Conservation (phyloP, 2,888 invertebrate genomes). For the Tryphoninae sp. region DNA sequence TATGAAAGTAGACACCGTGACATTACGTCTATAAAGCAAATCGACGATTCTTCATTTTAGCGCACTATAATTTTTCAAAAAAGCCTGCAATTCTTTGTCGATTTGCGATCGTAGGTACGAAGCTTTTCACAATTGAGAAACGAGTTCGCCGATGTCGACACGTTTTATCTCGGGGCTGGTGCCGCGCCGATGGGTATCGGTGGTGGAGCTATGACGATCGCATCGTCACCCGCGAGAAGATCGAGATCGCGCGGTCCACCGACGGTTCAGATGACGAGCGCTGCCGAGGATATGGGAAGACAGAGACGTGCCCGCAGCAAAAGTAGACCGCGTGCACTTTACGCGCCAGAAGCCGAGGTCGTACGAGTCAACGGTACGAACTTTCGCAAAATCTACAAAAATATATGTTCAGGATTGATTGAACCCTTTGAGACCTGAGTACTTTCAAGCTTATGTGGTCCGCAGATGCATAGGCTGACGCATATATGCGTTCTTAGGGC, state of each 20-base stretch:
- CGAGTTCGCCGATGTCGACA: slow-evolving; percentile 95
- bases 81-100: slow-evolving; percentile 10
- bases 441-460: no score
- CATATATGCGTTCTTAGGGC: no score
- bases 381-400: background rate
- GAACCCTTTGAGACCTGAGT: no score
- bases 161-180: slow-evolving; percentile 90
- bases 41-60: slow-evolving; percentile 26
- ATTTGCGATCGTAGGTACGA: slow-evolving; percentile 85
- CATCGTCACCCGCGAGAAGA: slow-evolving; percentile 86
- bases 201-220: slow-evolving; percentile 68
- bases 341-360: slow-evolving; percentile 92
- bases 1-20: slow-evolving; percentile 12
- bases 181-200: slow-evolving; percentile 81
- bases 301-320: slow-evolving; percentile 90
- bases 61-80: background rate
- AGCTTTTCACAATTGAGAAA: slow-evolving; percentile 96
- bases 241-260: slow-evolving; percentile 85
- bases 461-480: no score
- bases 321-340: slow-evolving; percentile 91
- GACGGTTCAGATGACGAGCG: slow-evolving; percentile 76
- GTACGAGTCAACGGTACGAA: slow-evolving; percentile 87
- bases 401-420: background rate
- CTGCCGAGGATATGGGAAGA: slow-evolving; percentile 82
- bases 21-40: background rate